Base-by-base conservation (phyloP, 2,797 vertebrate species). In the Capromys pilorides region DNA sequence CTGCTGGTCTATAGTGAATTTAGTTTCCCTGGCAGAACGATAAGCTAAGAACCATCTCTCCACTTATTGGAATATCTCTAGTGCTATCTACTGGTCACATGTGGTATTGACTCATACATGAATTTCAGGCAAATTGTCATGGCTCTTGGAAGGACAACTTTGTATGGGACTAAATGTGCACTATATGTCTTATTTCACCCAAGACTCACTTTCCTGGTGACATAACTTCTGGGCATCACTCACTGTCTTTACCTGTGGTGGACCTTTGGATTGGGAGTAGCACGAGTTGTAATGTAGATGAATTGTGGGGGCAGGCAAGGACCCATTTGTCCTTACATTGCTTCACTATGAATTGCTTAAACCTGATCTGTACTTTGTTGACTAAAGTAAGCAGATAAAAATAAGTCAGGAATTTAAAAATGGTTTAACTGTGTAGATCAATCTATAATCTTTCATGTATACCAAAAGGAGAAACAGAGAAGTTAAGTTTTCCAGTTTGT, bases 41-140 rank as follows among this genome's bases (percentile, higher is more conserved):
- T 33, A 73, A 91, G 57, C 24, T 2, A 5, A 0, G 28, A 5
- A 0, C 26, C 64, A 2, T 61, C 22, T 36, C 22, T 4, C 1
- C 0, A 39, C 54, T 39, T 24, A 93, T 85, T 97, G 96, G 95
- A 97, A 95, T 95, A 13, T 95, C 98, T 96, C 94, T 96, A 95
- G 98, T 97, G 97, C 98, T 80, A 96, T 98, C 98, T 98, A 49
- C 96, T 97, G 98, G 89, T 91, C 13, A 82, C 95, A 4, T 89
- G 66, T 31, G 95, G 97, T 1, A 97, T 86, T 97, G 95, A 97
- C 57, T 61, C 39, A 22, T 24, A 51, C 88, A 16, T 45, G 41
- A 57, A 57, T 85, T 91, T 67, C 82, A 7, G 21, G 51, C 0
- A 45, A 91, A 5, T 66, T 39, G 22, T 13, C 0, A 5, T 1